A percentile compares a stretch with the other conserved stretches of the same genome.
Evolutionary conservation across 2,797 vertebrate genomes (phyloP).

Genomic region (Karalla daura): DNA sequence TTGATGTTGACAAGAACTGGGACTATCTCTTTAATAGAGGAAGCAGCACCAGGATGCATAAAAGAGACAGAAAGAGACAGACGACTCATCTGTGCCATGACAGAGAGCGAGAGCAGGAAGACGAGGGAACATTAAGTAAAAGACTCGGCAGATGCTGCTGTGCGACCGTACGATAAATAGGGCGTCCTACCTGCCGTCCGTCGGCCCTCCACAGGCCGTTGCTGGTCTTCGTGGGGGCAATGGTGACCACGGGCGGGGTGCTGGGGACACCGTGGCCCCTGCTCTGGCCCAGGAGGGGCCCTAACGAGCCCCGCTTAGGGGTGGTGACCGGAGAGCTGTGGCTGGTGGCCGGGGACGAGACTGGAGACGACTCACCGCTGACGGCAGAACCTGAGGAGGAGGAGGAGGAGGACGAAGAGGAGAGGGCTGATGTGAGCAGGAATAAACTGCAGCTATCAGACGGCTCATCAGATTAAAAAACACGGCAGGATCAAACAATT

Average conservation of each 20-base stretch:
- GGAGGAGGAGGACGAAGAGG: not conserved
- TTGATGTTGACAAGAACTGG: conserved; percentile 65
- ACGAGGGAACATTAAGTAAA: conserved; percentile 11
- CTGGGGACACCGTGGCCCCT: conserved; percentile 90
- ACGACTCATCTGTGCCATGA: conserved; percentile 29
- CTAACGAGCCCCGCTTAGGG: conserved; percentile 92
- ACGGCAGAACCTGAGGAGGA: conserved; percentile 87
- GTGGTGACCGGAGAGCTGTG: conserved; percentile 95
- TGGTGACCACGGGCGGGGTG: conserved; percentile 95
- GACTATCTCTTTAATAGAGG: conserved; percentile 64
- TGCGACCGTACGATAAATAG: not conserved
- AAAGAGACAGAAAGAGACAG: conserved; percentile 40
- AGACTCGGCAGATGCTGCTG: conserved; percentile 33
- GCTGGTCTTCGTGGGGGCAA: conserved; percentile 89
- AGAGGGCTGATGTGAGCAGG: conserved; percentile 2
- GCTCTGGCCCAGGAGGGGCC: conserved; percentile 89
- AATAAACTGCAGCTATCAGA: conserved; percentile 33
- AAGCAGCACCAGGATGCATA: conserved; percentile 43
- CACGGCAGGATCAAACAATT: conserved; percentile 37
- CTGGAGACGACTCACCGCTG: conserved; percentile 94
- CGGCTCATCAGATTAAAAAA: conserved; percentile 34
- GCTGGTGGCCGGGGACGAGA: conserved; percentile 95
- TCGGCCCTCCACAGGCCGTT: conserved; percentile 80
- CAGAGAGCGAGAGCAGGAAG: conserved; percentile 2
- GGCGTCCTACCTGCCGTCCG: conserved; percentile 73